phyloP scores from a whole-genome alignment of 1,140 invertebrate species.

The Kradibia gibbosae region DNA sequence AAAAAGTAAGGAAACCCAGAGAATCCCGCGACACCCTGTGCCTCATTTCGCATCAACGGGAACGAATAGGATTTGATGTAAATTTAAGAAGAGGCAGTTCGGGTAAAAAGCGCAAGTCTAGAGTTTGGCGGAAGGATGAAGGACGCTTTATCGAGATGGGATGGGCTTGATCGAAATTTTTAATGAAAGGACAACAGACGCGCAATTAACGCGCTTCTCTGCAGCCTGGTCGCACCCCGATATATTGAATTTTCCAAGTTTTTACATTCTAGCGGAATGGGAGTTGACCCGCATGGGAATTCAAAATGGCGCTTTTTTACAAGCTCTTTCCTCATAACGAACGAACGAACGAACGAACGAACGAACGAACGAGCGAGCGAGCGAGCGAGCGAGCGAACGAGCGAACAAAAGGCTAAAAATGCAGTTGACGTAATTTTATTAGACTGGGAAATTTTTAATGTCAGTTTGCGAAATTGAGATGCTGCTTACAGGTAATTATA shows the following conservation, averaged over 20 bases:
- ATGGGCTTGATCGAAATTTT: constrained; percentile 61
- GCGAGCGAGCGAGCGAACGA: too few species aligned
- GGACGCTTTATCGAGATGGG: constrained; percentile 23
- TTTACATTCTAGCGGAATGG: constrained; percentile 25
- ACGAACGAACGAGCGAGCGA: too few species aligned
- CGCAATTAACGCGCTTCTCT: constrained; percentile 35
- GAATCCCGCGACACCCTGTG: not conserved
- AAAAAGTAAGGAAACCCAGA: not conserved
- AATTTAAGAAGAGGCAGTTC: not conserved
- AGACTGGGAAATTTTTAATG: constrained; percentile 5
- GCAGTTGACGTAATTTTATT: constrained; percentile 18
- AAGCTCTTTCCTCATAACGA: not conserved
- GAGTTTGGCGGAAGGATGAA: constrained; percentile 48
- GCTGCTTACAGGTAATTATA: not conserved
- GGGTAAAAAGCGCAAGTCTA: constrained; percentile 18
- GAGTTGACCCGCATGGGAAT: not conserved
- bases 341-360: too few species aligned
- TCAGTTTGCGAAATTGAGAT: not conserved
- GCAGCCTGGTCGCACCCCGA: not conserved
- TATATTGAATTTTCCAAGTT: constrained; percentile 32
- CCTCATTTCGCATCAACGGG: not conserved
- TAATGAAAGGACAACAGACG: constrained; percentile 69
- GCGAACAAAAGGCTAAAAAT: constrained; percentile 18
- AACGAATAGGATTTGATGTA: not conserved
- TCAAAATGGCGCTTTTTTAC: not conserved